A percentile compares a stretch with the other conserved stretches of the same genome.
Evolutionary conservation across 2,113 vertebrate genomes (phyloP).

Genomic region (Sciurus niger): DNA sequence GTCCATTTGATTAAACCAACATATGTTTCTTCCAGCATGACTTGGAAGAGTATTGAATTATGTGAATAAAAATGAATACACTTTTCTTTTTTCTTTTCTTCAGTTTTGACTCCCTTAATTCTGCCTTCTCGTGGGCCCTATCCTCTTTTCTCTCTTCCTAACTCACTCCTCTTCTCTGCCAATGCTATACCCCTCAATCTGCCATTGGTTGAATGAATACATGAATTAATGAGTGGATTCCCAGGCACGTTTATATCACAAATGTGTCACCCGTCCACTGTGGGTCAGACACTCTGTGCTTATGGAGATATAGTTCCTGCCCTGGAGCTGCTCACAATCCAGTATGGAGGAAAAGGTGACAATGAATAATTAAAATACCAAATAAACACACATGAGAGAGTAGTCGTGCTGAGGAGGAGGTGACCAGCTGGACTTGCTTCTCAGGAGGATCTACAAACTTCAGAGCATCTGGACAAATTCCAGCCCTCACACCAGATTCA

Average conservation of each 20-base stretch:
- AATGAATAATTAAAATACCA: background rate
- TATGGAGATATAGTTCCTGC: background rate
- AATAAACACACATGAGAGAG: background rate
- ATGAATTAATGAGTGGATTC: background rate
- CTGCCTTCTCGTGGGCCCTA: background rate
- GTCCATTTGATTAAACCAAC: background rate
- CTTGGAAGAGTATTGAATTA: background rate
- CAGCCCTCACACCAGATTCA: background rate
- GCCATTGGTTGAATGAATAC: background rate
- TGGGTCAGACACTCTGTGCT: background rate
- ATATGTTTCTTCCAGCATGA: background rate
- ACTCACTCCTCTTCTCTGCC: background rate
- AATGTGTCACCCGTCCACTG: background rate
- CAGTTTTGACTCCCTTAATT: background rate
- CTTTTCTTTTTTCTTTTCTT: background rate
- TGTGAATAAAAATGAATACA: background rate
- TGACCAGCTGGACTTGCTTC: rapidly evolving
- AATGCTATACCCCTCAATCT: background rate
- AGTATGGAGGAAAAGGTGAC: background rate
- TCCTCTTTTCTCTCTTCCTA: background rate
- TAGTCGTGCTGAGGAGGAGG: rapidly evolving
- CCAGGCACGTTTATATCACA: background rate
- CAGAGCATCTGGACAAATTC: background rate
- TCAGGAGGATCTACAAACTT: background rate
- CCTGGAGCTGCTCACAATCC: background rate